A percentile compares a stretch with the other conserved stretches of the same genome.
phyloP scores from a whole-genome alignment of 2,888 invertebrate species.

The Ormyrus nitidulus region DNA sequence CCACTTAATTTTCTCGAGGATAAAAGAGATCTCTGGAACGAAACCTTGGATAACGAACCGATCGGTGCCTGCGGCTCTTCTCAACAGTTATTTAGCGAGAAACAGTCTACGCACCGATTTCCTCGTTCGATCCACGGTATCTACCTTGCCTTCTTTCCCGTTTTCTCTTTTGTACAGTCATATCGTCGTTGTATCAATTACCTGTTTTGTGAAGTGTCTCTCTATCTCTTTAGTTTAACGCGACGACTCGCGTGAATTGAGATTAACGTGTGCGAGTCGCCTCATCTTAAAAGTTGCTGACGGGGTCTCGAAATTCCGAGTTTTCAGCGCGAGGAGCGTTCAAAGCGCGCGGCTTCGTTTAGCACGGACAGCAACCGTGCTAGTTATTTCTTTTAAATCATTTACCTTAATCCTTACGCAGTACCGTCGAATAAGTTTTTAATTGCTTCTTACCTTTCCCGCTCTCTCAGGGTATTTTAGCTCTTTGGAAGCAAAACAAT shows the following conservation, averaged over 20 bases:
- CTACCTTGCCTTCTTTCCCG: neutral
- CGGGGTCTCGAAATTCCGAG: slow-evolving; percentile 35
- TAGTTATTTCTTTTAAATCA: slow-evolving; percentile 22
- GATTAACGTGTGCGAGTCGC: slow-evolving; percentile 1
- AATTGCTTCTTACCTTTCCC: slow-evolving; percentile 17
- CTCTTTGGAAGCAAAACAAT: neutral
- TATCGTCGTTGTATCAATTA: slow-evolving; percentile 55
- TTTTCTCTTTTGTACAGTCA: slow-evolving; percentile 30
- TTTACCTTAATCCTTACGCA: slow-evolving; percentile 56
- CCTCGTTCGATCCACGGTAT: neutral
- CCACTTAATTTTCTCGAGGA: slow-evolving; percentile 14
- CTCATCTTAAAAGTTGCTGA: slow-evolving; percentile 3
- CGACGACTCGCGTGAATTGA: neutral
- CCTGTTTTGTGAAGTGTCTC: slow-evolving; percentile 28
- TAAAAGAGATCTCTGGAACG: slow-evolving; percentile 31
- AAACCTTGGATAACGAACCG: neutral
- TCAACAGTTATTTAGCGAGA: neutral
- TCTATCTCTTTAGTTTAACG: slow-evolving; percentile 4
- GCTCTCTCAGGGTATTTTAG: neutral
- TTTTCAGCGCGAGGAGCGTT: slow-evolving; percentile 38
- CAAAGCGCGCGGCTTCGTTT: slow-evolving; percentile 48
- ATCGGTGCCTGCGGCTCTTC: slow-evolving; percentile 19
- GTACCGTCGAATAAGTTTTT: slow-evolving; percentile 43
- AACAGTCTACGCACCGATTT: neutral
- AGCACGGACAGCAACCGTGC: slow-evolving; percentile 64